Base-by-base conservation (phyloP, 2,797 vertebrate genomes). In the Smutsia gigantea region DNA sequence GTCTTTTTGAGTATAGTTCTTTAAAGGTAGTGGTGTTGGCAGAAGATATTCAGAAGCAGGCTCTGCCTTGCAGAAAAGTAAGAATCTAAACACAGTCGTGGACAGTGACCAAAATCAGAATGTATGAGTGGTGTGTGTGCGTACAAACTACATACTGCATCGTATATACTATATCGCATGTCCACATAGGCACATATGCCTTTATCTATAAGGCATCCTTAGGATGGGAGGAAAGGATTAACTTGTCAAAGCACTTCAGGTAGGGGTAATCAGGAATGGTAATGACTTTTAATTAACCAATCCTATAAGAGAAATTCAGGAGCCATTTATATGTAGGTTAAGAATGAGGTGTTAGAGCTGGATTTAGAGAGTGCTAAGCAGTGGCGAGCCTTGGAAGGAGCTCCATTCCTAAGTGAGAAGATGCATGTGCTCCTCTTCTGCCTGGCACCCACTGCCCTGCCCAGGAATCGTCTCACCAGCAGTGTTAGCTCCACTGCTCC, bases 1-100 rank as follows among this genome's bases (percentile, higher is more conserved):
- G 83, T 83, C 77, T 96, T 94, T 95, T 87, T 78, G 90, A 94
- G 77, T 39, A 7, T 71, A 87, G 77, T 79, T 79, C 94, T 96
- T 89, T 87, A 93, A 96, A 95, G 90, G 82, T 68, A 75, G 57
- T 46, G 29, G 59, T 42, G 63, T 14, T 93, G 42, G 64, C 71
- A 95, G 88, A 74, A 96, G 93, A 87, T 46, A 63, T 66, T 66
- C 49, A 53, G 61, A 85, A 66, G 27, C 49, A 53, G 57, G 72
- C 39, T 95, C 81, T 95, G 85, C 64, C 69, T 94, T 87, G 42
- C 25, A 77, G 66, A 59, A 75, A 94, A 84, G 92, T 91, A 57
- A 79, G 85, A 57, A 83, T 94, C 91, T 71, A 94, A 90, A 92
- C 46, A 66, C 18, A 49, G 74, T 59, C 82, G 88, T 82, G 87